Conservation (phyloP, 2,113 vertebrate species). For the Onychostruthus taczanowskii region DNA sequence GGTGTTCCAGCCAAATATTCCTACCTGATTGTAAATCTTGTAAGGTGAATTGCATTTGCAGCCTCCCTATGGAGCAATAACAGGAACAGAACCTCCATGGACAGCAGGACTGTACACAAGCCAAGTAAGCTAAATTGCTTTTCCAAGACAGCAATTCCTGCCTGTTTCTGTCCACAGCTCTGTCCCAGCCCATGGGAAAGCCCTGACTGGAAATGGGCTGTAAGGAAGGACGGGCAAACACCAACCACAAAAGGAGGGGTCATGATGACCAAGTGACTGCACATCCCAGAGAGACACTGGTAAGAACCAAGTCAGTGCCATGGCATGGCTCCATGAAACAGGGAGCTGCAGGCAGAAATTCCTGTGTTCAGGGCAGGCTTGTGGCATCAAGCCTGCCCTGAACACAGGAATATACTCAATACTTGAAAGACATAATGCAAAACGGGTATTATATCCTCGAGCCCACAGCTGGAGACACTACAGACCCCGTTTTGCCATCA, state of each 20-base stretch:
- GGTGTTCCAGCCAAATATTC: background rate
- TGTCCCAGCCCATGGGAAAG: background rate
- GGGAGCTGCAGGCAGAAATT: background rate
- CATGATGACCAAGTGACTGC: background rate
- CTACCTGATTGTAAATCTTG: background rate
- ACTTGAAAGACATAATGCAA: background rate
- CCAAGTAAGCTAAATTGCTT: background rate
- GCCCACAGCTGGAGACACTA: background rate
- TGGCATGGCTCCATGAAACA: accelerated
- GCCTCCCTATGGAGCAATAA: background rate
- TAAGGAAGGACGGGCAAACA: background rate
- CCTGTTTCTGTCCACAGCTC: background rate
- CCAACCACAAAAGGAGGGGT: background rate
- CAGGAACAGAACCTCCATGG: background rate
- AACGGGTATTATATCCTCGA: background rate
- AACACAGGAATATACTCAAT: no score
- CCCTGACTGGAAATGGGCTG: background rate
- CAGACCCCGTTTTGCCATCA: accelerated
- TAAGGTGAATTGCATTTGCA: background rate
- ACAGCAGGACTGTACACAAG: background rate
- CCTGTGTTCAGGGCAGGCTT: background rate
- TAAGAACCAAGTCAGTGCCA: background rate
- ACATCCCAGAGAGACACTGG: background rate
- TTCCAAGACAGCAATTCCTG: background rate
- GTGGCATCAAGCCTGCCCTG: background rate